Evolutionary conservation across 1,140 invertebrate species (phyloP), one percentile per base, ranked within the genome.

Genomic region (Triops cancriformis): DNA sequence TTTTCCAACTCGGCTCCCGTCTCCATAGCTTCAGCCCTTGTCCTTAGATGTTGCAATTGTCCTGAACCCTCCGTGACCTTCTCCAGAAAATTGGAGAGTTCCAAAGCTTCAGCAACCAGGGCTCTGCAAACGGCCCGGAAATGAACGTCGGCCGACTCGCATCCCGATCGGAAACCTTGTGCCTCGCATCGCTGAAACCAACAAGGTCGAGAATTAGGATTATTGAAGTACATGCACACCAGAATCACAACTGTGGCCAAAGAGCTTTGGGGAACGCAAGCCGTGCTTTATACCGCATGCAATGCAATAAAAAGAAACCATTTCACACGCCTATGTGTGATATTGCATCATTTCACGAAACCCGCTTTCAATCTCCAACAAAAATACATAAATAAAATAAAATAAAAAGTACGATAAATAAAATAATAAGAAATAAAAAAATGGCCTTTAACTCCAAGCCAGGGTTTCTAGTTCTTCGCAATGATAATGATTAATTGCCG

Each of bases 71-170:
- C 43, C 1, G 77, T 73, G 73, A 97, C 93, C 84, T 91, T 91
- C 82, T 94, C 90, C 75, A 98, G 86, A 88, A 98, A 98, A 27
- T 92, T 90, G 18, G 93, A 89, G 75, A 98, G 88, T 85, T 98
- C 95, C 31, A 94, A 85, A 18, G 93, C 92, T 86, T 98, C 96
- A 1, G 93, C 90, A 26, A 97, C 93, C 79, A 97, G 87, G 27
- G 94, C 95, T 76, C 94, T 87, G 84, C 95, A 95, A 64, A 98
- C 94, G 74, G 94, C 94, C 82, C 90, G 90, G 86, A 96, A 98
- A 86, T 98, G 95, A 72, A 88, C 87, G 82, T 93, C 92, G 0
- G 92, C 90, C 79, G 88, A 86, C 81, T 87, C 51, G 84, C n/a
- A 51, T 72, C 23, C 11, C 27, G 73, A 72, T 43, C 42, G 12